These are phyloP conservation scores for Nesidiocoris tenuis DNA, from an alignment of 2,888 invertebrate genomes.

Conservation along the genomic window DNA sequence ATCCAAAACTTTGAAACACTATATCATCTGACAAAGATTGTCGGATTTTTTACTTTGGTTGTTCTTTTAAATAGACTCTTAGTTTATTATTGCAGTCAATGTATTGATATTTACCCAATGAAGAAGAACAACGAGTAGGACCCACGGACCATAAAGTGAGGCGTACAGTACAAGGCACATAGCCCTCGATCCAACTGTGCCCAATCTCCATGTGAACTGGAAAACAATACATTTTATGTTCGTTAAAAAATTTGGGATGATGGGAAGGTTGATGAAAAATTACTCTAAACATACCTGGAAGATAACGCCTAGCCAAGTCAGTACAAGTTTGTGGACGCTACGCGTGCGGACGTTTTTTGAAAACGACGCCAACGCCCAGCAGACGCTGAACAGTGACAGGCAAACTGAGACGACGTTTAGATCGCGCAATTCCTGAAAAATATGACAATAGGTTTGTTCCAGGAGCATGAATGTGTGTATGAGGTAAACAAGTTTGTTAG, in stretches of 20 bases:
- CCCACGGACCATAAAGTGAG: slow-evolving; percentile 74
- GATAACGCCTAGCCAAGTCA: slow-evolving; percentile 80
- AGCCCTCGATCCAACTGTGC: slow-evolving; percentile 79
- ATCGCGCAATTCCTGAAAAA: slow-evolving; percentile 63
- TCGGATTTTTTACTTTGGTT: too few relatives aligned
- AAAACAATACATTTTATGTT: slow-evolving; percentile 54
- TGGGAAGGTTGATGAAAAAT: not conserved
- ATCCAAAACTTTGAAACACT: too few relatives aligned
- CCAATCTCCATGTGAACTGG: slow-evolving; percentile 76
- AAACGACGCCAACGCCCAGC: slow-evolving; percentile 88
- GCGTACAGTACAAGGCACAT: slow-evolving; percentile 83
- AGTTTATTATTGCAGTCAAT: too few relatives aligned
- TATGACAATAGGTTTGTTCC: too few relatives aligned
- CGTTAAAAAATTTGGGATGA: not conserved
- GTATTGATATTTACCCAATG: slow-evolving; percentile 67
- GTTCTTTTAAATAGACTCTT: too few relatives aligned
- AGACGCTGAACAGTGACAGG: slow-evolving; percentile 79
- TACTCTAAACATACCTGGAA: slow-evolving; percentile 61
- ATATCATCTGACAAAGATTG: too few relatives aligned
- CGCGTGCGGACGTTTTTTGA: slow-evolving; percentile 81
- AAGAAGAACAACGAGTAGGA: slow-evolving; percentile 74
- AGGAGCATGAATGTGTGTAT: too few relatives aligned
- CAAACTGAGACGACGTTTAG: slow-evolving; percentile 78
- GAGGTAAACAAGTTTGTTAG: too few relatives aligned
- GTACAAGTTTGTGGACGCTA: slow-evolving; percentile 77